Conservation (phyloP, 1,140 invertebrate species). For the Mesaphorura yosii region DNA sequence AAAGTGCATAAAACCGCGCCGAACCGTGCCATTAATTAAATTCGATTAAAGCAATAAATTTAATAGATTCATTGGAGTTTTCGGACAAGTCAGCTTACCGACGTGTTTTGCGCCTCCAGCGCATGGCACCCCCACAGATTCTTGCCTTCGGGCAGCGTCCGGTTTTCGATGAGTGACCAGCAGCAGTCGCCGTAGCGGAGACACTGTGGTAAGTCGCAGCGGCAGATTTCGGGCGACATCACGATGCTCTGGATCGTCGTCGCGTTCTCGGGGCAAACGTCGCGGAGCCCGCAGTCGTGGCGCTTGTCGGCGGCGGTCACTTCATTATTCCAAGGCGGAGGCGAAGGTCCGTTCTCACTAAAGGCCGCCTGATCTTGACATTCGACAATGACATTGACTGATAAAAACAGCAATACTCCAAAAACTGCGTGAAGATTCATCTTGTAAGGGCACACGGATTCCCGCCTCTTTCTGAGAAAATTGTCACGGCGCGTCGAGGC, state of each 20-base stretch:
- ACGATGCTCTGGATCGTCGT: not conserved
- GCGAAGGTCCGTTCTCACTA: not conserved
- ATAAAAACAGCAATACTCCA: too few relatives aligned
- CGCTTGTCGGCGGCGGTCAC: too few relatives aligned
- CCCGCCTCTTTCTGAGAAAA: too few relatives aligned
- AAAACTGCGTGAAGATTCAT: too few relatives aligned
- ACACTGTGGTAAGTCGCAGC: slow-evolving; percentile 17
- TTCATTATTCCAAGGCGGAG: too few relatives aligned
- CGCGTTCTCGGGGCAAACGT: not conserved
- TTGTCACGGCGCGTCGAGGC: too few relatives aligned
- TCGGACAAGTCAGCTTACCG: not conserved
- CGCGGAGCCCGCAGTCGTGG: too few relatives aligned
- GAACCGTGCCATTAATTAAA: slow-evolving; percentile 1
- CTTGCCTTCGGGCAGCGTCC: not conserved
- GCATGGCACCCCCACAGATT: slow-evolving; percentile 17
- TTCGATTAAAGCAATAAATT: not conserved
- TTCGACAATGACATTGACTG: not conserved
- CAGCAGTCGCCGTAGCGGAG: slow-evolving; percentile 22
- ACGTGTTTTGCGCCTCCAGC: slow-evolving; percentile 7
- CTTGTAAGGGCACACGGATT: too few relatives aligned
- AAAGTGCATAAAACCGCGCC: not conserved
- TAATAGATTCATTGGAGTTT: not conserved
- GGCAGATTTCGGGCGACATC: slow-evolving; percentile 9
- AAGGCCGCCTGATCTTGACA: not conserved
- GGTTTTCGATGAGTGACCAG: not conserved